Evolutionary conservation across 2,113 vertebrate species (phyloP).

Genomic region (Nothoprocta perdicaria): DNA sequence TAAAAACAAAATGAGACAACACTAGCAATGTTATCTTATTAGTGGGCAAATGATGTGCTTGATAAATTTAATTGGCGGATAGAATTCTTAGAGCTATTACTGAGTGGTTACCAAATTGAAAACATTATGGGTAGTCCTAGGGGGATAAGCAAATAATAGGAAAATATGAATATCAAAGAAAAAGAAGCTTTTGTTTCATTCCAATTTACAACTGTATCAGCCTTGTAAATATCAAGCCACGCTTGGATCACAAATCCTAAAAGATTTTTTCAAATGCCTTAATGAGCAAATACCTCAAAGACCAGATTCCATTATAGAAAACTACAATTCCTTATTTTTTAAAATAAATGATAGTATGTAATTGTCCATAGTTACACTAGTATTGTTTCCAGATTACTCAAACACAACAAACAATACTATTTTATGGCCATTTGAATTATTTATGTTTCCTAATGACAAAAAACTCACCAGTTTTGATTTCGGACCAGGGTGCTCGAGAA

Average conservation of each 20-base stretch:
- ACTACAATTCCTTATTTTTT: slow-evolving; percentile 8
- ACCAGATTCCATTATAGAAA: slow-evolving; percentile 6
- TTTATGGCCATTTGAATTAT: slow-evolving; percentile 78
- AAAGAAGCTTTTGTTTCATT: slow-evolving; percentile 56
- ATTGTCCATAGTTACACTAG: slow-evolving; percentile 50
- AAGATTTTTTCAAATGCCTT: slow-evolving; percentile 8
- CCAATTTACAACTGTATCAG: slow-evolving; percentile 44
- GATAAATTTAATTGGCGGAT: slow-evolving; percentile 82
- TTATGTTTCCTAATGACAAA: slow-evolving; percentile 77
- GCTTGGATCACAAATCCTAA: slow-evolving; percentile 46
- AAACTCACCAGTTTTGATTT: slow-evolving; percentile 76
- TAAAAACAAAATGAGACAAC: slow-evolving; percentile 47
- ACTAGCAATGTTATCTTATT: slow-evolving; percentile 71
- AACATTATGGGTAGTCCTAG: slow-evolving; percentile 68
- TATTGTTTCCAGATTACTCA: slow-evolving; percentile 67
- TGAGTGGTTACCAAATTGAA: slow-evolving; percentile 79
- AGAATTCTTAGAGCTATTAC: slow-evolving; percentile 74
- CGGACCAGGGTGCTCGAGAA: slow-evolving; percentile 76
- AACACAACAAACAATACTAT: slow-evolving; percentile 71
- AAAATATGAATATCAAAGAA: slow-evolving; percentile 73
- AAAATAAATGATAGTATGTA: slow-evolving; percentile 54
- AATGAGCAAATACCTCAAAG: slow-evolving; percentile 2
- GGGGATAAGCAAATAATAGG: slow-evolving; percentile 75
- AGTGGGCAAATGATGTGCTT: slow-evolving; percentile 75
- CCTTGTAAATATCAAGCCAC: slow-evolving; percentile 44